These are phyloP conservation scores for Chunga burmeisteri DNA, from an alignment of 2,113 vertebrate genomes.

Conservation along the genomic window DNA sequence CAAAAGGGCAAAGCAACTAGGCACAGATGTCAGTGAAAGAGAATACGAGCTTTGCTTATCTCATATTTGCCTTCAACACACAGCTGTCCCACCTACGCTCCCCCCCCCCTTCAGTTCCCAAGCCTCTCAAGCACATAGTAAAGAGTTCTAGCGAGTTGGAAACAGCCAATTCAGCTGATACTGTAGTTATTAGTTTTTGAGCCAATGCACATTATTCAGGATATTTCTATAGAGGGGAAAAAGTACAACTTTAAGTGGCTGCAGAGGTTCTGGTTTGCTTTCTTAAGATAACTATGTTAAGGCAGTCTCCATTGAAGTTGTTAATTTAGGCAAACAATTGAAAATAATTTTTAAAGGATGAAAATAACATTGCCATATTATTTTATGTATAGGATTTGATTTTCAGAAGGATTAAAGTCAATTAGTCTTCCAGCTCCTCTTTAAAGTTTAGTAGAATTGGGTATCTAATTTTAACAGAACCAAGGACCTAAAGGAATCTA, in stretches of 20 bases:
- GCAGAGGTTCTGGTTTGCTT: neutral
- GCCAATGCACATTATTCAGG: neutral
- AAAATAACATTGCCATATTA: neutral
- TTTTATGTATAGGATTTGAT: neutral
- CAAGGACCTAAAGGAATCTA: neutral
- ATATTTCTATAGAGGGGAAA: neutral
- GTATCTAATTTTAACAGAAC: neutral
- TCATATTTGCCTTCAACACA: neutral
- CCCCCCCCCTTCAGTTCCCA: neutral
- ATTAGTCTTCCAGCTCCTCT: neutral
- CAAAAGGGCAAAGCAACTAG: neutral
- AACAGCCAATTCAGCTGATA: neutral
- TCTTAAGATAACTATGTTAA: neutral
- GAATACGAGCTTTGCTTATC: neutral
- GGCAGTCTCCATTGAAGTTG: neutral
- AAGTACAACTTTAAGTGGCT: neutral
- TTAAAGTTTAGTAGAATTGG: neutral
- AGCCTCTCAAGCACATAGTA: neutral
- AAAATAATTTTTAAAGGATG: neutral
- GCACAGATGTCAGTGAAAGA: neutral
- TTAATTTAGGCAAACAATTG: neutral
- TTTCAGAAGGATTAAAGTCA: neutral
- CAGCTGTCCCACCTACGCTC: rapidly evolving
- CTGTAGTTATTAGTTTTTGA: neutral
- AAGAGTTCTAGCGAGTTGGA: neutral